Conservation (phyloP, 2,888 invertebrate genomes). For the Polietes domitor region DNA sequence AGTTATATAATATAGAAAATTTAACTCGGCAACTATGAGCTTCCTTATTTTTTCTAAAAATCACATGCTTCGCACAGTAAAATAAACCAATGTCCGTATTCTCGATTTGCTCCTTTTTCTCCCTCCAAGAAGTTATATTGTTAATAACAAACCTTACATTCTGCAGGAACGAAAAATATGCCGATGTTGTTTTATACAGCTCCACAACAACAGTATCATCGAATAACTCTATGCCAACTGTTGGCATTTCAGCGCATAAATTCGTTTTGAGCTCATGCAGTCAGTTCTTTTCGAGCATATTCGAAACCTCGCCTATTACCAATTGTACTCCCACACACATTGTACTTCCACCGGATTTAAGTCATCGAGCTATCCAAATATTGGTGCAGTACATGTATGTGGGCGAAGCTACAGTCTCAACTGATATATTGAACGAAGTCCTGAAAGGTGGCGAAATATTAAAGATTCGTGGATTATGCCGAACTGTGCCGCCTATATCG, state of each 20-base stretch:
- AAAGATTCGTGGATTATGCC: conserved; percentile 90
- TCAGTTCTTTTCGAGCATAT: conserved; percentile 81
- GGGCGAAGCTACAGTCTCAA: conserved; percentile 89
- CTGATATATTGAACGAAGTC: conserved; percentile 91
- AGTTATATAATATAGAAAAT: no score
- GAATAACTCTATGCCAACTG: conserved; percentile 81
- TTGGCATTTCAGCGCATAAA: conserved; percentile 91
- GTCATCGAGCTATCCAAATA: conserved; percentile 89
- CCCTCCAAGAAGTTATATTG: no score
- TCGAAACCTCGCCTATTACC: conserved; percentile 78
- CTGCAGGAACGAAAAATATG: conserved; percentile 90
- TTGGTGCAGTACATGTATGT: conserved; percentile 93
- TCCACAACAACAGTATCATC: conserved; percentile 82
- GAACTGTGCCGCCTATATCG: conserved; percentile 79
- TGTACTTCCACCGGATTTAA: conserved; percentile 91
- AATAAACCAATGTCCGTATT: no score
- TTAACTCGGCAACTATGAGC: no score
- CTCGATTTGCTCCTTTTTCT: no score
- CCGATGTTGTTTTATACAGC: conserved; percentile 90
- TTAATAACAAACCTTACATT: no score
- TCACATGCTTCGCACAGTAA: no score
- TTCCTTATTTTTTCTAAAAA: no score
- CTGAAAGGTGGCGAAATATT: conserved; percentile 91
- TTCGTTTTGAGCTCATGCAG: conserved; percentile 92
- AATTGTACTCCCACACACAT: conserved; percentile 84